These are phyloP conservation scores for Eupithecia abbreviata DNA, from an alignment of 2,888 invertebrate genomes.

Conservation along the genomic window DNA sequence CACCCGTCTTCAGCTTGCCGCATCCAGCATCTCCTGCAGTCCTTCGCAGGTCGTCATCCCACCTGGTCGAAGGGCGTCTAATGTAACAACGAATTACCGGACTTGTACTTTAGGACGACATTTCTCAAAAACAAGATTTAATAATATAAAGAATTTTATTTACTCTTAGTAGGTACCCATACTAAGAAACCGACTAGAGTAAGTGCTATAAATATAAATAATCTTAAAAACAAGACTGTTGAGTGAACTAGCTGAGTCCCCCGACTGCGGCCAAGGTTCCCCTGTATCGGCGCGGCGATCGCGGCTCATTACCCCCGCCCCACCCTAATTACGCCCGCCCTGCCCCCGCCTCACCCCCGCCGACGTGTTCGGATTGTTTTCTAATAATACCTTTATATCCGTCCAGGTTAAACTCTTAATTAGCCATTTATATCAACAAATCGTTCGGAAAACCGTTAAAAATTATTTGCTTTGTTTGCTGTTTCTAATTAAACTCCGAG, in stretches of 20 bases:
- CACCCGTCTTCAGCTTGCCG: too few species aligned
- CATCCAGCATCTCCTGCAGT: too few species aligned
- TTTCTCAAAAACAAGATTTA: too few species aligned
- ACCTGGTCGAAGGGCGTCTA: too few species aligned
- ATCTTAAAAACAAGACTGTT: not conserved
- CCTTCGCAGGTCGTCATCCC: too few species aligned
- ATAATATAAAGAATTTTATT: too few species aligned
- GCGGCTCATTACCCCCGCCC: constrained; percentile 82
- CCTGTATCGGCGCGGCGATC: constrained; percentile 79
- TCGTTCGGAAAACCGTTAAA: constrained; percentile 50
- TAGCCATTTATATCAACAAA: constrained; percentile 65
- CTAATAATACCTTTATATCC: constrained; percentile 81
- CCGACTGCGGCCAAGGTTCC: constrained; percentile 17
- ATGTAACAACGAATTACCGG: too few species aligned
- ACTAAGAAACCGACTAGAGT: too few species aligned
- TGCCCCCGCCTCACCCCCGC: constrained; percentile 48
- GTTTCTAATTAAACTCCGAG: constrained; percentile 34
- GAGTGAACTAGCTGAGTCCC: constrained; percentile 20
- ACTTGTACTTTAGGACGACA: too few species aligned
- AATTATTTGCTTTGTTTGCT: constrained; percentile 39
- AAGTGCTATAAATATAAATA: too few species aligned
- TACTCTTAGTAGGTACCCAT: too few species aligned
- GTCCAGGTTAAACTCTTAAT: constrained; percentile 71
- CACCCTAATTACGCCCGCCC: constrained; percentile 69
- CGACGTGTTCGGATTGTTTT: constrained; percentile 74